Evolutionary conservation across 1,140 invertebrate genomes (phyloP).

Genomic region (Anthonomus grandis): DNA sequence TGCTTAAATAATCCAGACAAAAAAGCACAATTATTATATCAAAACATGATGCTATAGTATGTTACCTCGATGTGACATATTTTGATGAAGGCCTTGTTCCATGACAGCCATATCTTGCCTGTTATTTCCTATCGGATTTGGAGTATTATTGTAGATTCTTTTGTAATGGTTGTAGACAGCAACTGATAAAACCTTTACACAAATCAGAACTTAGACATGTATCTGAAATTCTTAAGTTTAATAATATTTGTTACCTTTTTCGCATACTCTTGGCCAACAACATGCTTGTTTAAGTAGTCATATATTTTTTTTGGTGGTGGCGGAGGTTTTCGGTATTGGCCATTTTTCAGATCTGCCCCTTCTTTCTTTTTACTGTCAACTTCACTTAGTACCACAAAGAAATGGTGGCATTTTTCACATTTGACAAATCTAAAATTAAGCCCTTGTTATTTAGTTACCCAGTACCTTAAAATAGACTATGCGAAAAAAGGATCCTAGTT

Average conservation of each 20-base stretch:
- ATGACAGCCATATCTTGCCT: conserved; percentile 52
- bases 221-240: conserved; percentile 1
- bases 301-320: conserved; percentile 96
- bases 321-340: conserved; percentile 74
- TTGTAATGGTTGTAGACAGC: conserved; percentile 99
- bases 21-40: not conserved
- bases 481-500: too few species aligned
- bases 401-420: conserved; percentile 97
- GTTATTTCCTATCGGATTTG: conserved; percentile 49
- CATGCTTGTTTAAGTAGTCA: conserved; percentile 92
- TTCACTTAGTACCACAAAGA: conserved; percentile 95
- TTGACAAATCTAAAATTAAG: conserved; percentile 75
- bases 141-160: conserved; percentile 92
- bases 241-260: conserved; percentile 67
- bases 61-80: conserved; percentile 70
- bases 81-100: conserved; percentile 65
- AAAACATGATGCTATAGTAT: too few species aligned
- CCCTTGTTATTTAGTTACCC: too few species aligned
- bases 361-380: conserved; percentile 88
- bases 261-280: conserved; percentile 96
- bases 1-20: not conserved
- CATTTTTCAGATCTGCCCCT: conserved; percentile 62
- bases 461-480: too few species aligned
- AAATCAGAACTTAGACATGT: not conserved
- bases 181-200: conserved; percentile 82